Evolutionary conservation across 2,888 invertebrate species (phyloP).

Genomic region (Opisthograptis luteolata): DNA sequence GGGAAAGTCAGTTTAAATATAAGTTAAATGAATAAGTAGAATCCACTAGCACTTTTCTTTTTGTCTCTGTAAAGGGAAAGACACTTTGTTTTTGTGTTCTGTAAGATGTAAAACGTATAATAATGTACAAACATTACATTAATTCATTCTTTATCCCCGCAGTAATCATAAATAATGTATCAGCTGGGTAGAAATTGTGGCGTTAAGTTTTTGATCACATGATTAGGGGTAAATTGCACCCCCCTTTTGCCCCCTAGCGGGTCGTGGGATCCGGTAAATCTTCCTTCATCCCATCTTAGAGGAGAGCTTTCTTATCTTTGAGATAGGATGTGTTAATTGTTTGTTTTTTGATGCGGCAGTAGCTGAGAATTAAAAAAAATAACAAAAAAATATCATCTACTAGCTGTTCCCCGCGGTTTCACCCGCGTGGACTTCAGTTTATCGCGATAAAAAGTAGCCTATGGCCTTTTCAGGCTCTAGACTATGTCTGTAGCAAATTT

Average conservation of each 20-base stretch:
- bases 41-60: no score
- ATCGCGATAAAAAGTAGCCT: no score
- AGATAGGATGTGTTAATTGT: conserved; percentile 28
- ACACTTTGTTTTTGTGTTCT: no score
- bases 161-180: conserved; percentile 35
- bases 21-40: no score
- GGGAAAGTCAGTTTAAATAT: no score
- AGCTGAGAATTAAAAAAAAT: neutral
- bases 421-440: no score
- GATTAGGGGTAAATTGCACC: conserved; percentile 73
- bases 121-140: conserved; percentile 34
- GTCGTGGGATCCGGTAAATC: conserved; percentile 62
- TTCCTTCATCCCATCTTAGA: conserved; percentile 67
- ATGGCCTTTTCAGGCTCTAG: no score
- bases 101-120: no score
- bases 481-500: no score
- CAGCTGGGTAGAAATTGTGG: conserved; percentile 40
- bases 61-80: no score
- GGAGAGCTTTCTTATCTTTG: conserved; percentile 52
- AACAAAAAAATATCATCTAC: neutral
- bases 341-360: conserved; percentile 48
- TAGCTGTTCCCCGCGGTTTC: neutral
- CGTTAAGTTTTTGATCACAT: conserved; percentile 81
- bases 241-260: conserved; percentile 39
- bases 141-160: no score